These are phyloP conservation scores for Charina bottae DNA, from an alignment of 2,113 vertebrate genomes.

Conservation along the genomic window DNA sequence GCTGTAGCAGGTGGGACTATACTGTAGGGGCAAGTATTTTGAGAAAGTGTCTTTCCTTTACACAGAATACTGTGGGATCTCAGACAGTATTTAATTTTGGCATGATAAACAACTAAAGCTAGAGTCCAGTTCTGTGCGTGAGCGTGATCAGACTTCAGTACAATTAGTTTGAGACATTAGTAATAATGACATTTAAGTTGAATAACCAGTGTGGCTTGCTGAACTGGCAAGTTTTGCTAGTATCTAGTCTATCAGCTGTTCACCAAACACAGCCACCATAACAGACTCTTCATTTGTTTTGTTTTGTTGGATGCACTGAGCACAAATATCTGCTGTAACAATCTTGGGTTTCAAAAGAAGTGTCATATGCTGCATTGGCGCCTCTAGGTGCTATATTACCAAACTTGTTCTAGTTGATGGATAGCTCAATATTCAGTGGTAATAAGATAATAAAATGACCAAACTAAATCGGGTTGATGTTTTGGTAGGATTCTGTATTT, in stretches of 20 bases:
- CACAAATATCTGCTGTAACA: background rate
- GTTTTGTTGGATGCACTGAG: background rate
- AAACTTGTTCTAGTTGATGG: background rate
- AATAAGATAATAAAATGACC: background rate
- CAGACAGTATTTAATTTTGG: background rate
- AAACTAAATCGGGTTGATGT: background rate
- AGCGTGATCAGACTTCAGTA: background rate
- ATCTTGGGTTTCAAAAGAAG: background rate
- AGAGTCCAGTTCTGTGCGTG: background rate
- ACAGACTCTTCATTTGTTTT: background rate
- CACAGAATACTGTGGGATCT: background rate
- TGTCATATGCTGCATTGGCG: background rate
- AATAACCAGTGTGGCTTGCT: too few species aligned
- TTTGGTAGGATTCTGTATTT: conserved; percentile 7
- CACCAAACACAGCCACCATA: background rate
- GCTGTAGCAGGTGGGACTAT: background rate
- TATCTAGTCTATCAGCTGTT: background rate
- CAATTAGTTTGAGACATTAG: background rate
- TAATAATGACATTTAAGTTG: background rate
- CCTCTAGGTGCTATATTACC: background rate
- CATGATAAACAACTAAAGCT: background rate
- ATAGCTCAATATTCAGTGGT: background rate
- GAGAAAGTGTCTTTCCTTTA: background rate
- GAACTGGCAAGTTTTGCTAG: background rate
- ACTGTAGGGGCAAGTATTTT: background rate